Base-by-base conservation (phyloP, 2,113 vertebrate species). In the Camelus bactrianus region DNA sequence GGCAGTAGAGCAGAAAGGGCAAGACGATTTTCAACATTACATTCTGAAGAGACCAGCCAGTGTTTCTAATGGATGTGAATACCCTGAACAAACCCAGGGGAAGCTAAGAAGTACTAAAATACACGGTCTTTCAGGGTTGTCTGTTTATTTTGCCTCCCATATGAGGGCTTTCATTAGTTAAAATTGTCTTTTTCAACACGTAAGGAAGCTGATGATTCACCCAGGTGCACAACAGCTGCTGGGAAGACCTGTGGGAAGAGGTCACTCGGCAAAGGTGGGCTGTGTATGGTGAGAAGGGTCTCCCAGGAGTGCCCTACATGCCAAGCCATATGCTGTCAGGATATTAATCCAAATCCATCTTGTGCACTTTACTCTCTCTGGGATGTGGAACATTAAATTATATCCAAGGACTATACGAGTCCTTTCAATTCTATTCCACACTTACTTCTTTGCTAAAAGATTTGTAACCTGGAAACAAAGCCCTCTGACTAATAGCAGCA, bases 381-480 rank as follows among this genome's bases (percentile, higher is more conserved):
- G 84, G 50, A 97, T 69, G 26, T 60, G n/a, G 16, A 81, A 73
- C 76, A 96, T 93, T 96, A 97, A 96, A 96, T 97, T 96, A 94
- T 80, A 93, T 65, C 93, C 91, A 96, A 97, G 96, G 77, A 97
- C 95, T 95, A 77, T 91, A 92, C 17, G 8, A 94, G 75, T 86
- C 85, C 91, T 95, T 98, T 76, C 67, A 93, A 93, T 96, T 95
- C 88, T 95, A 86, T 86, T 95, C 85, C 83, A 93, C 42, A 92
- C 67, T 97, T 84, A 96, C 69, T 77, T 96, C 88, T 96, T 96
- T 96, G 88, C 93, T 96, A 94, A 97, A 92, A 95, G 91, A 97
- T 95, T 85, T 97, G 92, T 94, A 97, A 95, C 94, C 92, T 96
- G n/a, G 93, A 97, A 97, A 97, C 91, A 97, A 94, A 97, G 88